Evolutionary conservation across 1,140 invertebrate genomes (phyloP).

Genomic region (Drosophila sucinea): DNA sequence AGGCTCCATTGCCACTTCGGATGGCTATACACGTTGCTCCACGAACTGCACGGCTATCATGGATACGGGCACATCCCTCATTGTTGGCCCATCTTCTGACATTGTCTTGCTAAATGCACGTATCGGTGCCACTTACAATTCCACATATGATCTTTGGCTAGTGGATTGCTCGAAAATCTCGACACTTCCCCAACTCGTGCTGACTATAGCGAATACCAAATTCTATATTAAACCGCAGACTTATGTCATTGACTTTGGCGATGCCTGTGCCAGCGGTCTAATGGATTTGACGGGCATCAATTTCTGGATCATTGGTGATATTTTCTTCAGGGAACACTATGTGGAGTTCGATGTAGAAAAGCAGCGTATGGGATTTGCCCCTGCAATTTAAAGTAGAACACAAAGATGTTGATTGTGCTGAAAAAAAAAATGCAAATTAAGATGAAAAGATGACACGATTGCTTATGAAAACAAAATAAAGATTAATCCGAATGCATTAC

Average conservation of each 20-base stretch:
- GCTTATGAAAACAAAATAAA: no score
- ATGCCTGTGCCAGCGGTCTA: slow-evolving; percentile 27
- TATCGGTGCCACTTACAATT: slow-evolving; percentile 40
- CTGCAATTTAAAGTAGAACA: background rate
- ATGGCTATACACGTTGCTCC: background rate
- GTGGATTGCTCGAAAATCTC: slow-evolving; percentile 19
- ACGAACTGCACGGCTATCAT: slow-evolving; percentile 87
- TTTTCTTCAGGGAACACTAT: slow-evolving; percentile 88
- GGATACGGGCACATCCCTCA: slow-evolving; percentile 89
- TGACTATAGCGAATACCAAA: slow-evolving; percentile 15
- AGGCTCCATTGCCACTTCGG: slow-evolving; percentile 25
- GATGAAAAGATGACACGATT: no score
- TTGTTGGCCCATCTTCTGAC: slow-evolving; percentile 87
- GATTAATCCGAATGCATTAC: no score
- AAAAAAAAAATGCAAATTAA: slow-evolving; percentile 85
- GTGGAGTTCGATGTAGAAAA: slow-evolving; percentile 87
- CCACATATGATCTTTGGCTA: slow-evolving; percentile 22
- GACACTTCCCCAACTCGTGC: background rate
- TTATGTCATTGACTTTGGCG: slow-evolving; percentile 20
- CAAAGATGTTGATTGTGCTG: background rate
- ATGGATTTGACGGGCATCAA: slow-evolving; percentile 40
- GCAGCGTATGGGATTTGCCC: background rate
- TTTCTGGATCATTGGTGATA: slow-evolving; percentile 83
- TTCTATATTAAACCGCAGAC: slow-evolving; percentile 39
- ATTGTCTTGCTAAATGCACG: slow-evolving; percentile 64